phyloP scores from a whole-genome alignment of 53 echinoderm and acorn worm genomes.

The Zoroaster sp. region DNA sequence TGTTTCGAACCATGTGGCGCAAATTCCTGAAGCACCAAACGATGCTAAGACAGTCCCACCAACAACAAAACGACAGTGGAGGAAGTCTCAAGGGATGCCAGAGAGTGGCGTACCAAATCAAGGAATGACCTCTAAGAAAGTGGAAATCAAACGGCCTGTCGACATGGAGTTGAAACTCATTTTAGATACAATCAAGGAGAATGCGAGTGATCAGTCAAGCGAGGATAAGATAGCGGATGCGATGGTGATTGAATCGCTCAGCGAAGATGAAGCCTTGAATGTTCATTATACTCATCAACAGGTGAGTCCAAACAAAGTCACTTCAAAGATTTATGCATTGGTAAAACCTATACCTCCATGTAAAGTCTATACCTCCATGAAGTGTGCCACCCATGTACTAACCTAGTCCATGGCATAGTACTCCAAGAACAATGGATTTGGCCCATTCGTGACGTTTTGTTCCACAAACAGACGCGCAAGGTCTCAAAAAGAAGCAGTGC shows the following conservation, averaged over 20 bases:
- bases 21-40: background rate
- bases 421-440: too few relatives aligned
- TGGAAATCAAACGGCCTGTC: conserved; percentile 11
- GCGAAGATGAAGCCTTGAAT: conserved; percentile 61
- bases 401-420: too few relatives aligned
- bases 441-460: too few relatives aligned
- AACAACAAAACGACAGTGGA: conserved; percentile 1
- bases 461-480: too few relatives aligned
- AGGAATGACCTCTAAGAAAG: background rate
- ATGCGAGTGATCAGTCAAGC: background rate
- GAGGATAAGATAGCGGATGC: conserved; percentile 22
- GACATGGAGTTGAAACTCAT: conserved; percentile 1
- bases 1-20: background rate
- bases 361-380: too few relatives aligned
- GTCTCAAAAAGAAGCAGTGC: too few relatives aligned
- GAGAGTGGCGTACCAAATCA: background rate
- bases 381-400: too few relatives aligned
- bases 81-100: background rate
- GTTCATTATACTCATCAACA: conserved; percentile 24
- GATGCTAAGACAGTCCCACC: background rate
- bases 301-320: background rate
- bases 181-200: background rate
- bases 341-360: too few relatives aligned
- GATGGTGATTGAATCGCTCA: conserved; percentile 58
- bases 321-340: background rate